Evolutionary conservation across 1,140 invertebrate species (phyloP), one percentile per base, ranked within the genome.

Genomic region (Platyura marginata): DNA sequence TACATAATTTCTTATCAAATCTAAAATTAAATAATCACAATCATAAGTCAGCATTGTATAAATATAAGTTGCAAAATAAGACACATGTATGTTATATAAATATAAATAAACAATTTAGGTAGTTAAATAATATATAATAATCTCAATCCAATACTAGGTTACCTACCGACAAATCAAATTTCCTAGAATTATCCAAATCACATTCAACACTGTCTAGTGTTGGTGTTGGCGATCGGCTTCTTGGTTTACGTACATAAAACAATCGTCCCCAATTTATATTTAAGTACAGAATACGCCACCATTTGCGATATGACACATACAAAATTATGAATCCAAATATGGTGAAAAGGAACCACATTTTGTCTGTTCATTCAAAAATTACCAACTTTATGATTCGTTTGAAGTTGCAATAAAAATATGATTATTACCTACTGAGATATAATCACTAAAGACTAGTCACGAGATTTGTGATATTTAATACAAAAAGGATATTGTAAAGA

Each of bases 221-320:
- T 0, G 57, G 57, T 20, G 57, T 59, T 43, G 57, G 54, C 10
- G 57, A 46, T 10, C 57, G 57, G 46, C 57, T 59, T 41, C 59
- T 59, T 16, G 46, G 46, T 8, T 20, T 8, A 4, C 8, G 37
- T 21, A 20, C 3, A 21, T 21, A 16, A 6, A 5, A 9, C 6
- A 5, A 21, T 25, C 21, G 52, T 22, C 46, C 57, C 47, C 3
- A 52, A 56, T 41, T 29, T 29, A 29, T 29, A 29, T 29, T 6
- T 13, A 29, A 57, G 57, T 11, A 57, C 3, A 60, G 44, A 42
- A 49, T 54, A 16, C 57, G 53, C 13, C 57, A 55, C 57, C 57
- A 59, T 44, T 54, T 53, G 29, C 22, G 15, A 23, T 13, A n/a
- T n/a, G 36, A 38, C 10, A 38, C 16, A 18, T 38, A 38, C 11